Percentiles rank a stretch among this genome's conserved stretches.
phyloP scores from a whole-genome alignment of 2,888 invertebrate species.

The Acleris emargana region DNA sequence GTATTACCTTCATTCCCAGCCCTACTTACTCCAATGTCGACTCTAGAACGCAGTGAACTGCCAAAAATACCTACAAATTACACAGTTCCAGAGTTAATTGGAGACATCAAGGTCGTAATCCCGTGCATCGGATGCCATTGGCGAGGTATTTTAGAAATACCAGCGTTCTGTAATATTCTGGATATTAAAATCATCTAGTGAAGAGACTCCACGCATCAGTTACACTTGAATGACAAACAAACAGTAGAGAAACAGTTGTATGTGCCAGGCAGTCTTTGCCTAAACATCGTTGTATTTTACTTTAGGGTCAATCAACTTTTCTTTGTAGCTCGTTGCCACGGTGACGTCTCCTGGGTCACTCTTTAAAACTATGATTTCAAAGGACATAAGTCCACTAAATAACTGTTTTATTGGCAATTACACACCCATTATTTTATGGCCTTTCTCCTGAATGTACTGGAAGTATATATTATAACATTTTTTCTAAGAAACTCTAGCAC shows the following conservation, averaged over 20 bases:
- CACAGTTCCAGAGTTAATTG: slow-evolving; percentile 35
- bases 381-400: no score
- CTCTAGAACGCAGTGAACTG: slow-evolving; percentile 27
- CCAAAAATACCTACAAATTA: slow-evolving; percentile 35
- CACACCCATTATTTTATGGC: no score
- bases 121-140: slow-evolving; percentile 26
- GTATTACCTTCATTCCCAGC: slow-evolving; percentile 8
- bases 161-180: slow-evolving; percentile 26
- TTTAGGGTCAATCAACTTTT: no score
- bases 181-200: neutral
- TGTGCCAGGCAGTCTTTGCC: no score
- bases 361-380: no score
- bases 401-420: no score
- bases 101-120: slow-evolving; percentile 30
- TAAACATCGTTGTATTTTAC: no score
- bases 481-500: no score
- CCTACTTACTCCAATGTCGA: slow-evolving; percentile 8
- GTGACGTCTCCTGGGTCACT: no score
- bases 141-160: slow-evolving; percentile 28
- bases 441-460: no score
- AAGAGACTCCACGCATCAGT: neutral
- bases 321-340: no score
- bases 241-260: neutral
- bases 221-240: neutral
- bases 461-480: no score